Evolutionary conservation across 2,888 invertebrate species (phyloP).

Genomic region (Lasius platythorax): DNA sequence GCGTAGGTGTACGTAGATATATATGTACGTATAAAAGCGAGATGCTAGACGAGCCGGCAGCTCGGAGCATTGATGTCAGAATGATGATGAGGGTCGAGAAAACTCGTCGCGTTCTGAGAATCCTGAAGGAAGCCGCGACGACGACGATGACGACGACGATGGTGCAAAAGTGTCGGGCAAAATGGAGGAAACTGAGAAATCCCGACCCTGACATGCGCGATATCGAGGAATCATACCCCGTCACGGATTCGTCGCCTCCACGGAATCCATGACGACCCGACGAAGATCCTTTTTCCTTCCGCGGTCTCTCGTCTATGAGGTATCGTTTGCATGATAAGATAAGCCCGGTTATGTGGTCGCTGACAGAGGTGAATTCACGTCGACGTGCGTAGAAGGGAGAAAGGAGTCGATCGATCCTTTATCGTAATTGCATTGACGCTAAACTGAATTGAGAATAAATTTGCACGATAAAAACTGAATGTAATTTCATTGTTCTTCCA

Average conservation of each 20-base stretch:
- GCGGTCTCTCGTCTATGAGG: background rate
- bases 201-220: constrained; percentile 66
- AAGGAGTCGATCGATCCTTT: background rate
- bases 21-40: constrained; percentile 40
- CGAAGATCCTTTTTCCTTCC: constrained; percentile 22
- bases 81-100: constrained; percentile 45
- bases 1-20: constrained; percentile 31
- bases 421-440: background rate
- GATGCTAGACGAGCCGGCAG: constrained; percentile 1
- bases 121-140: constrained; percentile 20
- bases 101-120: constrained; percentile 37
- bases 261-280: constrained; percentile 36
- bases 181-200: constrained; percentile 41
- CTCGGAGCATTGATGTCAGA: constrained; percentile 58
- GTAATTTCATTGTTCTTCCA: background rate
- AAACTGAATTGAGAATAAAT: constrained; percentile 8
- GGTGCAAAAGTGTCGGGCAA: constrained; percentile 12
- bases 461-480: constrained; percentile 3
- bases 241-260: constrained; percentile 42
- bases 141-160: background rate
- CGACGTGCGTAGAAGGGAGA: background rate
- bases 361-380: background rate
- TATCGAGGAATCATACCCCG: constrained; percentile 67
- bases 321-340: constrained; percentile 37
- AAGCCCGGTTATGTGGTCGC: background rate